Percentiles rank a stretch among this genome's conserved stretches.
These are phyloP conservation scores for Mystacides longicornis DNA, from an alignment of 2,888 invertebrate species.

Conservation along the genomic window DNA sequence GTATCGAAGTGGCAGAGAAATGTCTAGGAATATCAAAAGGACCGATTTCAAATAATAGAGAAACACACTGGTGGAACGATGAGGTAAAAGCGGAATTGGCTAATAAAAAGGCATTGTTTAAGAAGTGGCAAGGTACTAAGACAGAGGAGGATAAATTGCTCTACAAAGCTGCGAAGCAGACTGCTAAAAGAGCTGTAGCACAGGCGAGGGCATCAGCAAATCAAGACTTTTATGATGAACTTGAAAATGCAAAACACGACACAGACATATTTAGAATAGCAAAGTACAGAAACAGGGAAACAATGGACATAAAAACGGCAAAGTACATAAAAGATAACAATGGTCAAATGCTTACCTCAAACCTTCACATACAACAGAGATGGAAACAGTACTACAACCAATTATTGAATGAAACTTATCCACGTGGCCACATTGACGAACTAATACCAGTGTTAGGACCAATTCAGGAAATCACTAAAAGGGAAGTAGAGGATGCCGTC, in stretches of 20 bases:
- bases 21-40: not conserved
- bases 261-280: not conserved
- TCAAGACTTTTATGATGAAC: no score
- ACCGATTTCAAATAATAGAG: not conserved
- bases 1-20: not conserved
- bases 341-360: not conserved
- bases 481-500: not conserved
- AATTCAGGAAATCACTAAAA: not conserved
- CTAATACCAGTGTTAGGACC: not conserved
- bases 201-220: no score
- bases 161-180: not conserved
- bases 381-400: not conserved
- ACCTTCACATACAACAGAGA: not conserved
- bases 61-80: no score
- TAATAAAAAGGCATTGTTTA: not conserved
- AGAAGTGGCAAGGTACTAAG: not conserved
- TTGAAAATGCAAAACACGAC: not conserved
- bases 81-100: not conserved
- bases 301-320: not conserved
- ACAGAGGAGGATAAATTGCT: not conserved
- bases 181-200: no score
- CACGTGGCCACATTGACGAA: not conserved
- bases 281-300: not conserved
- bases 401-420: not conserved
- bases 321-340: not conserved